These are phyloP conservation scores for Drepanosiphum platanoidis DNA, from an alignment of 2,888 invertebrate species.

Conservation along the genomic window DNA sequence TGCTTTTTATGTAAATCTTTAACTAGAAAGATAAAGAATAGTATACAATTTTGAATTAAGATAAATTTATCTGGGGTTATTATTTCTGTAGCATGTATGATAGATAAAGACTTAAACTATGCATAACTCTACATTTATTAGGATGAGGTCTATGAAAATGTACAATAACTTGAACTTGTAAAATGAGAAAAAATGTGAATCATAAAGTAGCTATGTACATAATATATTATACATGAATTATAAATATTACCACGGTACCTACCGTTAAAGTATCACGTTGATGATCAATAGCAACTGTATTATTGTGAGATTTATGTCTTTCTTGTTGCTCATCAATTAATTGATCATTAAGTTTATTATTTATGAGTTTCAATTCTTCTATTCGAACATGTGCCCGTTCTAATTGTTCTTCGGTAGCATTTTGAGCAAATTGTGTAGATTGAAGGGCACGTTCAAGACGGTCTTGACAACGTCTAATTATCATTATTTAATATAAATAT, in stretches of 20 bases:
- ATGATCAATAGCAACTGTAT: constrained; percentile 38
- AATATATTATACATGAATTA: no score
- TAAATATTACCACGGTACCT: no score
- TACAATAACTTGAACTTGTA: neutral
- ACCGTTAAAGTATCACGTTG: constrained; percentile 45
- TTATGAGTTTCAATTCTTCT: constrained; percentile 50
- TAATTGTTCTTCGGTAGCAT: constrained; percentile 51
- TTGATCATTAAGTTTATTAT: constrained; percentile 58
- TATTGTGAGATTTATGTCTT: constrained; percentile 37
- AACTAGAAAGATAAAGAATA: no score
- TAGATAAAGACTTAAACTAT: neutral
- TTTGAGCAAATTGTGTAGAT: constrained; percentile 59
- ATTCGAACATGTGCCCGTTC: constrained; percentile 38
- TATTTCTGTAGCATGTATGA: no score
- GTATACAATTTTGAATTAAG: no score
- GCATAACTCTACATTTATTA: neutral
- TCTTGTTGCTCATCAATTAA: constrained; percentile 53
- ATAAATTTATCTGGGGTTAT: no score
- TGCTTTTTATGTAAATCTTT: no score
- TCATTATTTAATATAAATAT: neutral
- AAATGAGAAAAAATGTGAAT: no score
- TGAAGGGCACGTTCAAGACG: constrained; percentile 52
- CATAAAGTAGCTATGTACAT: no score
- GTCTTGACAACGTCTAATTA: constrained; percentile 35
- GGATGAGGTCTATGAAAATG: neutral